phyloP scores from a whole-genome alignment of 2,113 vertebrate genomes.

The Smithornis capensis region DNA sequence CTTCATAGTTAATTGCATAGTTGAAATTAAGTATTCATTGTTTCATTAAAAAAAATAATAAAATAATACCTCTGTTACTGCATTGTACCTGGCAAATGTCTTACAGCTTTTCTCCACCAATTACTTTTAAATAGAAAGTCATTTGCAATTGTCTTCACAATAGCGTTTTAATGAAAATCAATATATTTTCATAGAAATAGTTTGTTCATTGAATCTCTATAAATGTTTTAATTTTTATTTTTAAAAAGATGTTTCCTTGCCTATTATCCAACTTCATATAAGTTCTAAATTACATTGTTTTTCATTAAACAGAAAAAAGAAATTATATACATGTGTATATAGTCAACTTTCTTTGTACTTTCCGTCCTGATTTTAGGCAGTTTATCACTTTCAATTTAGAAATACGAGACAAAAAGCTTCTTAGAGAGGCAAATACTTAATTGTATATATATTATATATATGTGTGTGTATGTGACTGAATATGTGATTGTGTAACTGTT shows the following conservation, averaged over 20 bases:
- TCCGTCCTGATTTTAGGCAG: too few relatives aligned
- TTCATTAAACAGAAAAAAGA: not conserved
- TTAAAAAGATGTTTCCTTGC: not conserved
- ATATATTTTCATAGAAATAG: not conserved
- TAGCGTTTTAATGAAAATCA: not conserved
- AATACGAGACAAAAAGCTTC: too few relatives aligned
- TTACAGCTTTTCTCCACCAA: not conserved
- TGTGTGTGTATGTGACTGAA: too few relatives aligned
- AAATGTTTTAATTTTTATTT: not conserved
- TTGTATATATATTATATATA: too few relatives aligned
- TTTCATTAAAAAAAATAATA: not conserved
- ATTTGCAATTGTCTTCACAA: not conserved
- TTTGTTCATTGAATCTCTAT: not conserved
- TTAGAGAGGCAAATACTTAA: too few relatives aligned
- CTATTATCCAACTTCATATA: not conserved
- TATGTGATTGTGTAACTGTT: too few relatives aligned
- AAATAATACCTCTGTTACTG: not conserved
- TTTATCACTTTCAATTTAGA: too few relatives aligned
- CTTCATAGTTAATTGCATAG: not conserved
- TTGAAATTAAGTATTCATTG: not conserved
- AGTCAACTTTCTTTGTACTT: not conserved
- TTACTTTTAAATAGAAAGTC: not conserved
- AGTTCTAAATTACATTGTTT: not conserved
- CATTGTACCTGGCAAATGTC: not conserved
- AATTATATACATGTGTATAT: not conserved